Conservation (phyloP, 2,888 invertebrate genomes). For the Eristalis intricaria region DNA sequence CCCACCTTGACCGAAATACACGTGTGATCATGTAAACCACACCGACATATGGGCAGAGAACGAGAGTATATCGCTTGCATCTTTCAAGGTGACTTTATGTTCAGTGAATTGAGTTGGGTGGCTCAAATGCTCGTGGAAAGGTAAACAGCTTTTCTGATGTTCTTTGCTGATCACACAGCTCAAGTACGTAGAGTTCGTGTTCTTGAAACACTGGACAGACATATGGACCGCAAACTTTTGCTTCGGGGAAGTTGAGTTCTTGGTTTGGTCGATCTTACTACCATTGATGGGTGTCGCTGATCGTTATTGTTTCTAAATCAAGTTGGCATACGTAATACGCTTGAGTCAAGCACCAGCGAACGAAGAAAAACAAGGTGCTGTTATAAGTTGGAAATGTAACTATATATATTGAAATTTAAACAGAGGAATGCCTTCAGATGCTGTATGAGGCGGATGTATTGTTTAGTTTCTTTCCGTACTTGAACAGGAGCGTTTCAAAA, state of each 20-base stretch:
- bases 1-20: constrained; percentile 69
- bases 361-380: constrained; percentile 3
- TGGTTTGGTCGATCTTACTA: neutral
- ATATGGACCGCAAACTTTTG: neutral
- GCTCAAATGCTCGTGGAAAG: constrained; percentile 61
- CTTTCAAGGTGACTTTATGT: constrained; percentile 63
- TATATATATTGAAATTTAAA: constrained; percentile 48
- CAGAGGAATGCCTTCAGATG: neutral
- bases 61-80: constrained; percentile 48
- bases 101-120: constrained; percentile 1
- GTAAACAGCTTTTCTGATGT: constrained; percentile 63
- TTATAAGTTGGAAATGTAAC: constrained; percentile 29
- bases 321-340: neutral
- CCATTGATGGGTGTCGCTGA: neutral
- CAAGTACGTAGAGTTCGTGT: constrained; percentile 39
- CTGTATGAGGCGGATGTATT: neutral
- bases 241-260: constrained; percentile 4
- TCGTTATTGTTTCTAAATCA: constrained; percentile 47
- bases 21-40: constrained; percentile 35
- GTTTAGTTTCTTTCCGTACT: neutral
- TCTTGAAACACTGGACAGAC: constrained; percentile 42
- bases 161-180: constrained; percentile 24
- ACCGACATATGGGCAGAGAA: constrained; percentile 16
- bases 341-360: neutral
- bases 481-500: constrained; percentile 37